These are phyloP conservation scores for Orestias chungarensis DNA, from an alignment of 2,797 vertebrate species.

Conservation along the genomic window DNA sequence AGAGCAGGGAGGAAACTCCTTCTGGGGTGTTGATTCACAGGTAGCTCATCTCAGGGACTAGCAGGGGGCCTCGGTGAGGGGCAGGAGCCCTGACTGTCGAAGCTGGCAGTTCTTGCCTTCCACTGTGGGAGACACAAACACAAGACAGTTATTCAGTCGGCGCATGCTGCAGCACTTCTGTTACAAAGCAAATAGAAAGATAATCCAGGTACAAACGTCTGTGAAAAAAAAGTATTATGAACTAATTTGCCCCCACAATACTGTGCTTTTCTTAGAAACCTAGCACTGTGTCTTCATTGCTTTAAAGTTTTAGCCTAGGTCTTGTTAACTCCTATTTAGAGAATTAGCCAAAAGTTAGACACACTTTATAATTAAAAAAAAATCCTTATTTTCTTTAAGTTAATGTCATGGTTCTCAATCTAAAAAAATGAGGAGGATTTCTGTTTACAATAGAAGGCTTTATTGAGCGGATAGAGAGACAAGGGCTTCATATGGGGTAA, in stretches of 20 bases:
- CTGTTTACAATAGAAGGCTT: no score
- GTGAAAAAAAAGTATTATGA: background rate
- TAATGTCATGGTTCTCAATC: no score
- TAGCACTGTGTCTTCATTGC: background rate
- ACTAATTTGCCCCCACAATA: no score
- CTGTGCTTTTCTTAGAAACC: background rate
- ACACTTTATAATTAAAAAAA: no score
- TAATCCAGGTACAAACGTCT: background rate
- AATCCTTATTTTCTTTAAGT: no score
- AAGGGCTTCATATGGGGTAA: no score
- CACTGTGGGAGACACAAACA: slow-evolving; percentile 82
- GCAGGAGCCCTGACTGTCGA: slow-evolving; percentile 96
- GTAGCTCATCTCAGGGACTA: slow-evolving; percentile 86
- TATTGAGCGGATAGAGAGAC: no score
- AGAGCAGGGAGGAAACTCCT: slow-evolving; percentile 65
- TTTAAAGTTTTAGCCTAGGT: background rate
- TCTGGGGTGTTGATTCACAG: slow-evolving; percentile 72
- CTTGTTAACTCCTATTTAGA: no score
- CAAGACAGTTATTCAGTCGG: slow-evolving; percentile 44
- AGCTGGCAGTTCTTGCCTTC: slow-evolving; percentile 94
- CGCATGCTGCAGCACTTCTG: slow-evolving; percentile 18
- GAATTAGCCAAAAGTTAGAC: no score
- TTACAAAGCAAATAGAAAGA: background rate
- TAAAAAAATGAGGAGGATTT: no score
- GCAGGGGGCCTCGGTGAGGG: slow-evolving; percentile 92